phyloP scores from a whole-genome alignment of 1,140 invertebrate species.

The Sweltsa coloradensis region DNA sequence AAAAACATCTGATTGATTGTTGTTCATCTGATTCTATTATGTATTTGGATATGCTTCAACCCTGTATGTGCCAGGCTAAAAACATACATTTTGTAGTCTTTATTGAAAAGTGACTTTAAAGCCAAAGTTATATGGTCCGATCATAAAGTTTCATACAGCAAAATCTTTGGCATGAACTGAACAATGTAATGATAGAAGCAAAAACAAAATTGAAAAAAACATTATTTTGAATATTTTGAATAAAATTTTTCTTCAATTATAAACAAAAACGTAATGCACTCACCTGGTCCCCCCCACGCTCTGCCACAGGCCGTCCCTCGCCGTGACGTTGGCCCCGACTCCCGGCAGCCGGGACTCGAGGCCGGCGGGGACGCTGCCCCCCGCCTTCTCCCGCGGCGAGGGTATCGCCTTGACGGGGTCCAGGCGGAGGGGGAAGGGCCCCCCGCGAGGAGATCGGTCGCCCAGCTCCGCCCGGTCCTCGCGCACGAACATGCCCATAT shows the following conservation, averaged over 20 bases:
- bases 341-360: slow-evolving; percentile 29
- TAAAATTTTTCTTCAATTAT: neutral
- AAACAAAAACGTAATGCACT: slow-evolving; percentile 11
- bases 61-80: no score
- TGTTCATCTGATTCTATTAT: no score
- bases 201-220: no score
- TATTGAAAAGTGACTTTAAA: no score
- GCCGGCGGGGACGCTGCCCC: slow-evolving; percentile 28
- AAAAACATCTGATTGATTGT: no score
- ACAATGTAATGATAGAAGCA: no score
- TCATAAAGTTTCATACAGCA: no score
- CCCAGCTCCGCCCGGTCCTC: slow-evolving; percentile 20
- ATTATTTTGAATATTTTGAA: no score
- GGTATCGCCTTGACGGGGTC: neutral
- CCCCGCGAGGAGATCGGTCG: slow-evolving; percentile 21
- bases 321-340: slow-evolving; percentile 27
- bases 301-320: slow-evolving; percentile 33
- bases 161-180: no score
- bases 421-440: slow-evolving; percentile 18
- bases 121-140: no score
- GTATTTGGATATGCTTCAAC: no score
- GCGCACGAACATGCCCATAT: slow-evolving; percentile 27
- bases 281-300: slow-evolving; percentile 34
- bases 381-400: slow-evolving; percentile 20
- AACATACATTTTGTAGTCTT: no score